These are phyloP conservation scores for Orthonyx spaldingii DNA, from an alignment of 2,113 vertebrate genomes.

Conservation along the genomic window DNA sequence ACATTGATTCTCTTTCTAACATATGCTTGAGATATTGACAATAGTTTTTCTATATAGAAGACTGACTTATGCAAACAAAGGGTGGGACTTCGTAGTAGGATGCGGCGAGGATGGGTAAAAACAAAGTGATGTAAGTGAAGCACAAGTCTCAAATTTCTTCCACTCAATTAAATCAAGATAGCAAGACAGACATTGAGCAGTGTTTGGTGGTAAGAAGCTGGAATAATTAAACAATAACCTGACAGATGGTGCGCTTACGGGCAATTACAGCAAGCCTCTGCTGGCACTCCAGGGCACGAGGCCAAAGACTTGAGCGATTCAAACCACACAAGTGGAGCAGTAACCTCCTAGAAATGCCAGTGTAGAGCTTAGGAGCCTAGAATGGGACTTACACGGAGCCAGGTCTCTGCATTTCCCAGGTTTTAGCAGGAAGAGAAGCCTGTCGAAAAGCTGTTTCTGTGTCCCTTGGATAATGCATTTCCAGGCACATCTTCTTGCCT, in stretches of 20 bases:
- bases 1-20: slow-evolving; percentile 41
- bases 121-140: not conserved
- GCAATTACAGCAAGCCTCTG: slow-evolving; percentile 60
- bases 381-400: not conserved
- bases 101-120: not conserved
- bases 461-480: not conserved
- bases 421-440: not conserved
- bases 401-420: not conserved
- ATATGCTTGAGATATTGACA: slow-evolving; percentile 10
- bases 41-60: not conserved
- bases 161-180: slow-evolving; percentile 58
- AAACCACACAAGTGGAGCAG: slow-evolving; percentile 50
- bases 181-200: slow-evolving; percentile 40
- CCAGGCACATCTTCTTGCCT: not conserved
- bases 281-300: slow-evolving; percentile 46
- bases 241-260: slow-evolving; percentile 57
- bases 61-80: slow-evolving; percentile 18
- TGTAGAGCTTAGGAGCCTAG: not conserved
- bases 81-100: not conserved
- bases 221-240: slow-evolving; percentile 53
- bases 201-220: not conserved
- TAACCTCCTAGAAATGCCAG: slow-evolving; percentile 33
- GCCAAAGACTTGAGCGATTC: slow-evolving; percentile 49
- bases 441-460: not conserved
- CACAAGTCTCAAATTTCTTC: slow-evolving; percentile 27